Evolutionary conservation across 1,140 invertebrate genomes (phyloP).

Genomic region (Drosophila rufa): DNA sequence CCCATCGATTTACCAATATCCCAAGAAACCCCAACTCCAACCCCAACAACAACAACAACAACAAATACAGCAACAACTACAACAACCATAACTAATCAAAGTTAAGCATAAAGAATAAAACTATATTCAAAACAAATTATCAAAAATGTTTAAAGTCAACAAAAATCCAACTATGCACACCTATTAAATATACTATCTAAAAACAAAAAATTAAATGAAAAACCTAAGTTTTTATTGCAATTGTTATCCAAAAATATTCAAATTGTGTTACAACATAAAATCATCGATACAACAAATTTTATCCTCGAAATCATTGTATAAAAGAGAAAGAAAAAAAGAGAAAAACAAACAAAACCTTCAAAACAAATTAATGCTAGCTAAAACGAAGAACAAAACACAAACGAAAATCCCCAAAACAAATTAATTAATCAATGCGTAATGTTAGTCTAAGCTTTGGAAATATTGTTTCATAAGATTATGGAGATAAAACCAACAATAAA

Average conservation of each 20-base stretch:
- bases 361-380: slow-evolving; percentile 26
- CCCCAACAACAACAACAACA: slow-evolving; percentile 32
- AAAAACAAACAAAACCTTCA: slow-evolving; percentile 31
- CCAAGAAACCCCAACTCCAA: slow-evolving; percentile 47
- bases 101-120: slow-evolving; percentile 58
- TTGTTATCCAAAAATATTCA: slow-evolving; percentile 33
- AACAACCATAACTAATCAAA: slow-evolving; percentile 61
- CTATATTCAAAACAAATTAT: slow-evolving; percentile 48
- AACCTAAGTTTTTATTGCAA: slow-evolving; percentile 47
- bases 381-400: slow-evolving; percentile 29
- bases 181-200: slow-evolving; percentile 62
- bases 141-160: slow-evolving; percentile 69
- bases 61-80: slow-evolving; percentile 39
- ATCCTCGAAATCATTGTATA: slow-evolving; percentile 45
- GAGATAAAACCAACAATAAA: slow-evolving; percentile 62
- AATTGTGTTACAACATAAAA: slow-evolving; percentile 43
- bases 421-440: slow-evolving; percentile 54
- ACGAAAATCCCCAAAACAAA: slow-evolving; percentile 41
- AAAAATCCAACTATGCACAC: slow-evolving; percentile 70
- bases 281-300: slow-evolving; percentile 49
- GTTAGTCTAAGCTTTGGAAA: slow-evolving; percentile 76
- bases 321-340: slow-evolving; percentile 27
- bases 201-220: slow-evolving; percentile 47
- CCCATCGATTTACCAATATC: slow-evolving; percentile 46
- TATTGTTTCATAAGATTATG: slow-evolving; percentile 71